Evolutionary conservation across 2,113 vertebrate genomes (phyloP), one percentile per base, ranked within the genome.

Genomic region (Siniperca chuatsi): DNA sequence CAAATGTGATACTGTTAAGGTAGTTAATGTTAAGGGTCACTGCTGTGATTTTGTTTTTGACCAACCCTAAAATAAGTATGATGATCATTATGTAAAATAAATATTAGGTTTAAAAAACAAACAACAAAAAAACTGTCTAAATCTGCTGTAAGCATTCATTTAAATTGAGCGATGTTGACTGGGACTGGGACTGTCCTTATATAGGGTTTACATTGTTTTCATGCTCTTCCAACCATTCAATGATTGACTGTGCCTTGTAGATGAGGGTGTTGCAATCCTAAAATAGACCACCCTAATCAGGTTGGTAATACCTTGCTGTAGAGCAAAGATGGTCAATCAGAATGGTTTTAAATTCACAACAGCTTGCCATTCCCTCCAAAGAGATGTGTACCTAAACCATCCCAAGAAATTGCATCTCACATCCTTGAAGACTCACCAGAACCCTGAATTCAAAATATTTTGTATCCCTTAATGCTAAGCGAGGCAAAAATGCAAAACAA

Each of bases 401-500:
- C 64, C 29, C n/a, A 16, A 61, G 25, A 85, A 90, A 86, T 65
- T 84, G 69, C 87, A 85, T 78, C 29, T 52, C 12, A 70, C 82
- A 88, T 81, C 88, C 85, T 90, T 80, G 69, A 89, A 85, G 78
- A 90, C 64, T 86, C 78, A 48, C 78, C 57, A 50, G 66, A 83
- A 86, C 54, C 40, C 35, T 57, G 54, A n/a, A 85, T 89, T 81
- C 57, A 48, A 79, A 83, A 84, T 84, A 85, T 84, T 85, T 85
- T 68, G 58, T 86, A 69, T 82, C 78, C 81, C 77, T 83, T 89
- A 87, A 85, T 92, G 90, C 87, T 87, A 90, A 92, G 86, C 46
- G 23, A 87, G 75, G 87, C 82, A 75, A 83, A 93, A 91, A 92
- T 89, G 84, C 89, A 87, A 91, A 93, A 90, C 74, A 86, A 91